Conservation (phyloP, 2,888 invertebrate genomes). For the Baccha elongata region DNA sequence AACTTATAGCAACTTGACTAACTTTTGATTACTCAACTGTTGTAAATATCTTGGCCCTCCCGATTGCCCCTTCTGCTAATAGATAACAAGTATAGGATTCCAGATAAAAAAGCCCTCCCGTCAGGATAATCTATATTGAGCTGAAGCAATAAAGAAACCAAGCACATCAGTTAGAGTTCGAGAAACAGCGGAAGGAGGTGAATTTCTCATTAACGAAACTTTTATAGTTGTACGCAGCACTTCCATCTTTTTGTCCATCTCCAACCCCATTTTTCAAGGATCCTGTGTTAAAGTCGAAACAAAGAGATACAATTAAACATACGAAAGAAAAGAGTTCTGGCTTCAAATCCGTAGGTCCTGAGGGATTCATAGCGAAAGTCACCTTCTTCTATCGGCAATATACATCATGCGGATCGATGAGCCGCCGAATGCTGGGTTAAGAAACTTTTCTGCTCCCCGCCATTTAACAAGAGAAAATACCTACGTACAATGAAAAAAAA, state of each 20-base stretch:
- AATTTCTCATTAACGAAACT: slow-evolving; percentile 73
- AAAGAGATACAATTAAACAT: slow-evolving; percentile 72
- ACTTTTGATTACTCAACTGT: slow-evolving; percentile 74
- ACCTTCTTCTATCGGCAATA: slow-evolving; percentile 60
- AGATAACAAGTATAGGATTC: slow-evolving; percentile 34
- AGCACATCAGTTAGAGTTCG: slow-evolving; percentile 10
- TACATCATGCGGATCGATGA: slow-evolving; percentile 71
- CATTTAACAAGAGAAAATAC: slow-evolving; percentile 47
- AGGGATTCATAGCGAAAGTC: slow-evolving; percentile 47
- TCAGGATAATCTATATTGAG: slow-evolving; percentile 73
- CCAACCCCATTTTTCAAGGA: slow-evolving; percentile 1
- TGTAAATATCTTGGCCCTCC: slow-evolving; percentile 64
- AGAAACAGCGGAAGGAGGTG: slow-evolving; percentile 55
- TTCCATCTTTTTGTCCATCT: slow-evolving; percentile 43
- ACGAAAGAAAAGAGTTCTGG: slow-evolving; percentile 43
- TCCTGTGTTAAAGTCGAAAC: slow-evolving; percentile 47
- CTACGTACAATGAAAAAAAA: slow-evolving; percentile 57
- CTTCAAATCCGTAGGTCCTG: slow-evolving; percentile 8
- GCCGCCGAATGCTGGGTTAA: slow-evolving; percentile 49
- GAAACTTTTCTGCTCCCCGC: slow-evolving; percentile 18
- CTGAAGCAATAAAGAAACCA: slow-evolving; percentile 67
- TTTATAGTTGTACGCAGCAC: slow-evolving; percentile 70
- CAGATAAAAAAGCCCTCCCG: slow-evolving; percentile 32
- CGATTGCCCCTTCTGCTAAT: slow-evolving; percentile 17
- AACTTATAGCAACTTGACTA: slow-evolving; percentile 66